A percentile compares a stretch with the other conserved stretches of the same genome.
These are phyloP conservation scores for Sarotherodon lohbergeri DNA, from an alignment of 2,113 vertebrate genomes.

Conservation along the genomic window DNA sequence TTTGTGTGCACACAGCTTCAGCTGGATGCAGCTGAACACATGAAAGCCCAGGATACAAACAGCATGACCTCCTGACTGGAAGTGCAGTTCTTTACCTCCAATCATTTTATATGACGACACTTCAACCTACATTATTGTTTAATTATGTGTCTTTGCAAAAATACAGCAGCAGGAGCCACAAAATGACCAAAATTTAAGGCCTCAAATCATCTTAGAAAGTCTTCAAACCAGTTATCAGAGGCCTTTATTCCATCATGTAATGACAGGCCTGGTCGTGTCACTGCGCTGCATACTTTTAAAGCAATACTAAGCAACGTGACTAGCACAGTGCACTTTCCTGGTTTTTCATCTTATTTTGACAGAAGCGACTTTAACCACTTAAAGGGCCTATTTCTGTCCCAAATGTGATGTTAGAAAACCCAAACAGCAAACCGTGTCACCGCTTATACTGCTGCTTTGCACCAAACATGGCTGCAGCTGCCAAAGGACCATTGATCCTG, in stretches of 20 bases:
- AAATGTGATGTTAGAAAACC: neutral
- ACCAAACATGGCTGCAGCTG: neutral
- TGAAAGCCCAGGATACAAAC: neutral
- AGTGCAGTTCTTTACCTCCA: neutral
- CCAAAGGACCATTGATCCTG: neutral
- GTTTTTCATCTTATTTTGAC: neutral
- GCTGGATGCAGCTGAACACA: neutral
- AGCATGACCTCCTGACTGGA: neutral
- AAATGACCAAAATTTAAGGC: neutral
- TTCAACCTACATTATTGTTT: slow-evolving; percentile 8
- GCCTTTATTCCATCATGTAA: neutral
- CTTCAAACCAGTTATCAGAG: slow-evolving; percentile 14
- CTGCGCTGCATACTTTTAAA: neutral
- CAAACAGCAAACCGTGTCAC: neutral
- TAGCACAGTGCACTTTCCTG: neutral
- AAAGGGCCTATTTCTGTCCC: neutral
- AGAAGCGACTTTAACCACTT: neutral
- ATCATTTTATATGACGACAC: neutral
- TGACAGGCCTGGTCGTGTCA: neutral
- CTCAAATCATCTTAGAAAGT: neutral
- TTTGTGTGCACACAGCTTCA: neutral
- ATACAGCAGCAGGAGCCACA: neutral
- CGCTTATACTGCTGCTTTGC: neutral
- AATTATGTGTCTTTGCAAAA: slow-evolving; percentile 13
- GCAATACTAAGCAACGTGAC: neutral